A percentile compares a stretch with the other conserved stretches of the same genome.
Evolutionary conservation across 2,113 vertebrate genomes (phyloP).

Genomic region (Platichthys flesus): DNA sequence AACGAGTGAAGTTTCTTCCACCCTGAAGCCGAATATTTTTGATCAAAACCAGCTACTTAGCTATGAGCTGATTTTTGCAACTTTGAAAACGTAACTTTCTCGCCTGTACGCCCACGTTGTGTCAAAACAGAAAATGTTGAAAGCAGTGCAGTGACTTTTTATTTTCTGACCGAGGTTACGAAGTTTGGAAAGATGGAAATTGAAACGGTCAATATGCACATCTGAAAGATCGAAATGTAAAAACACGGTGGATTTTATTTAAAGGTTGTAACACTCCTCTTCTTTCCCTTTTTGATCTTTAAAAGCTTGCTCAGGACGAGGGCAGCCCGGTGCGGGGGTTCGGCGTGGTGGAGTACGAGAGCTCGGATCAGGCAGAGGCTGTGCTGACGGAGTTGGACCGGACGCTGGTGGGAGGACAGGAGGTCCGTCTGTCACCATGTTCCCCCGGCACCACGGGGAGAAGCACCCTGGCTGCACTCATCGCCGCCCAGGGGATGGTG

Average conservation of each 20-base stretch:
- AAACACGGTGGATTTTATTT: neutral
- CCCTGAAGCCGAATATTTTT: neutral
- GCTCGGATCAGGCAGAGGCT: conserved; percentile 90
- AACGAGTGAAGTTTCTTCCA: neutral
- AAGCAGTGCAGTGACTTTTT: too few relatives aligned
- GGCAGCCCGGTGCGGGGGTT: conserved; percentile 88
- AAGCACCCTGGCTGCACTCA: conserved; percentile 93
- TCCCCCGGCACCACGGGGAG: conserved; percentile 93
- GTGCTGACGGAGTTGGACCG: conserved; percentile 84
- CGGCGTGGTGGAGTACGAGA: conserved; percentile 93
- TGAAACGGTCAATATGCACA: too few relatives aligned
- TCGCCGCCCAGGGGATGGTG: conserved; percentile 95
- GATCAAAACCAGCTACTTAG: conserved; percentile 1
- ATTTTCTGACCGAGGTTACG: too few relatives aligned
- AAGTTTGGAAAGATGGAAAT: too few relatives aligned
- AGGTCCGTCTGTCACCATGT: conserved; percentile 91
- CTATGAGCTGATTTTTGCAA: neutral
- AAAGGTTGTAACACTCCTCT: neutral
- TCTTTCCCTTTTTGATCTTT: too few relatives aligned
- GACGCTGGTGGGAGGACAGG: conserved; percentile 83
- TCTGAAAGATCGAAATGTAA: too few relatives aligned
- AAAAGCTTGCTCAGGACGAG: conserved; percentile 94
- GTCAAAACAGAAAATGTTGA: too few relatives aligned
- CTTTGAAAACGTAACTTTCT: neutral
- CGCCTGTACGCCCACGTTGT: neutral